phyloP scores from a whole-genome alignment of 2,888 invertebrate genomes.

The Aleiodes testaceus region DNA sequence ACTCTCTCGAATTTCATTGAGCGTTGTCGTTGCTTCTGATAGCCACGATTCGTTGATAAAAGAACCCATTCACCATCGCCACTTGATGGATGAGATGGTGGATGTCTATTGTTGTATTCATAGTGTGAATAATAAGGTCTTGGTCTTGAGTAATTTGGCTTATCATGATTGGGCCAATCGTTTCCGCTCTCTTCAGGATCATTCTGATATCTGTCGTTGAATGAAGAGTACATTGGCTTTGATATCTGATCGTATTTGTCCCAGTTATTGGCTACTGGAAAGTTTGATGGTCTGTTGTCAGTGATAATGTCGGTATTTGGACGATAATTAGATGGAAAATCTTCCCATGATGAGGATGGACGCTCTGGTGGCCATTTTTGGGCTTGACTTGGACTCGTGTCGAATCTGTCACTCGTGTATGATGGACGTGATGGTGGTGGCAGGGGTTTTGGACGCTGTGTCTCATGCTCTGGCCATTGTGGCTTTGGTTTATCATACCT shows the following conservation, averaged over 20 bases:
- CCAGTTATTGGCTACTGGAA: conserved; percentile 70
- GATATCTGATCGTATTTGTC: conserved; percentile 56
- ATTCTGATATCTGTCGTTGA: conserved; percentile 53
- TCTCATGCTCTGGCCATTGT: conserved; percentile 58
- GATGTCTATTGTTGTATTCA: conserved; percentile 70
- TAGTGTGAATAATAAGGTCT: conserved; percentile 72
- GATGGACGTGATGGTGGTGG: conserved; percentile 51
- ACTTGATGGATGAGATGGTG: conserved; percentile 77
- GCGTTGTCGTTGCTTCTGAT: conserved; percentile 72
- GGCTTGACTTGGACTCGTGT: conserved; percentile 60
- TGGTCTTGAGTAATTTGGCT: conserved; percentile 55
- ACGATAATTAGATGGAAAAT: conserved; percentile 61
- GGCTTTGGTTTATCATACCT: conserved; percentile 69
- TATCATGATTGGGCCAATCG: conserved; percentile 59
- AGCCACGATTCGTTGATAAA: conserved; percentile 85
- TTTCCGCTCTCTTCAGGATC: conserved; percentile 51
- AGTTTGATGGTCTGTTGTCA: conserved; percentile 75
- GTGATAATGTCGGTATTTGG: conserved; percentile 74
- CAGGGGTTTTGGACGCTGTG: conserved; percentile 38
- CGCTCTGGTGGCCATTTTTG: conserved; percentile 72
- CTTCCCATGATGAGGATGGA: conserved; percentile 69
- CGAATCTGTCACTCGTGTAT: conserved; percentile 61
- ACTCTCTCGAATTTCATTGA: conserved; percentile 69
- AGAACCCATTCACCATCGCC: conserved; percentile 87
- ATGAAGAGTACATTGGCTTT: conserved; percentile 44